Base-by-base conservation (phyloP, 2,888 invertebrate species). In the Trissoscelio sp. region DNA sequence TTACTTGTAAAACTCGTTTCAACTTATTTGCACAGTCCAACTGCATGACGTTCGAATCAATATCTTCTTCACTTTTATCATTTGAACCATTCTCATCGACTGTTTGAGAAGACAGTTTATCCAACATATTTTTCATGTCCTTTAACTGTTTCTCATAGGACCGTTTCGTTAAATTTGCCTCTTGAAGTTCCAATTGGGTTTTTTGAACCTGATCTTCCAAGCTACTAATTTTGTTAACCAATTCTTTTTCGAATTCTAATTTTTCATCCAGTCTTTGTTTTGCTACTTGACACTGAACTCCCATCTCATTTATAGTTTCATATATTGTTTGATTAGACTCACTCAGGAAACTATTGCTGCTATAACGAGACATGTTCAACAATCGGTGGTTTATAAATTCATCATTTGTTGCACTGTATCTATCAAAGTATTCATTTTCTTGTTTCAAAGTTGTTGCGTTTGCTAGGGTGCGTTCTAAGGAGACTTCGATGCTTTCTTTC, bases 211-310 rank as follows among this genome's bases (percentile, higher is more conserved):
- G 92, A 0, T 92, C 92, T 85, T 94, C 94, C 11, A 94, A 88
- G 24, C 92, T 92, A 0, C 91, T 91, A 64, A 95, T 93, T 82
- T 92, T 92, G 3, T 92, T 91, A 6, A 92, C 91, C 89, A 93
- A 89, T 42, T 91, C 87, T 79, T 92, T 92, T 70, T 94, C 94
- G 5, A 94, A 11, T 9, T 86, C 84, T 5, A 86, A 75, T 69
- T 91, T 90, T 18, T 91, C 91, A 0, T 91, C 90, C 4, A 91
- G 74, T 14, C 86, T 88, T 48, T 89, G 88, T 57, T 86, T 87
- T 0, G 87, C 84, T 4, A 89, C 46, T 24, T 91, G 88, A 55
- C 83, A 86, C 46, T 90, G 88, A 2, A 91, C 22, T 0, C 87
- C 85, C 14, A 87, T 82, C 7, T 90, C 90, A 28, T 91, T 89